Evolutionary conservation across 1,140 invertebrate genomes (phyloP).

Genomic region (Ylistrum balloti): DNA sequence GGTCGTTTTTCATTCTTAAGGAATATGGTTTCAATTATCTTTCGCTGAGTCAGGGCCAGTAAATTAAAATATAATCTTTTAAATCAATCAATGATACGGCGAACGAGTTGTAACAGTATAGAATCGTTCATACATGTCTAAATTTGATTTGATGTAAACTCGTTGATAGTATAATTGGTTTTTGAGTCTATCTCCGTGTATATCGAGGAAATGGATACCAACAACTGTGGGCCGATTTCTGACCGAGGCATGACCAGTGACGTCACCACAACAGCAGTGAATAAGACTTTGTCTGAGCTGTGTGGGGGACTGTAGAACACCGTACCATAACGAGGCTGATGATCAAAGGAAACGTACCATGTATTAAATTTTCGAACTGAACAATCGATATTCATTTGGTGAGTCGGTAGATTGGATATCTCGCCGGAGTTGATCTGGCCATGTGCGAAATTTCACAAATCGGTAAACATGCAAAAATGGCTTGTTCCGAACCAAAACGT

Average conservation of each 20-base stretch:
- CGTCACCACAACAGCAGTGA: not conserved
- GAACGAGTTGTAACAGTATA: not conserved
- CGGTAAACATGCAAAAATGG: not conserved
- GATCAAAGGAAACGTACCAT: not conserved
- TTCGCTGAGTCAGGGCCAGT: not conserved
- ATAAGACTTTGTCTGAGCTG: not conserved
- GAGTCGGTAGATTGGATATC: not conserved
- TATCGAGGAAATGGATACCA: not conserved
- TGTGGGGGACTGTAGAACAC: not conserved
- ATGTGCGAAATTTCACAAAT: constrained; percentile 29
- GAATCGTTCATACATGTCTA: not conserved
- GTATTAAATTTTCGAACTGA: not conserved
- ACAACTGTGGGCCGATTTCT: not conserved
- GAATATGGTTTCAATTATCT: not conserved
- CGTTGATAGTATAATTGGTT: constrained; percentile 11
- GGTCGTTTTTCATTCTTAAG: too few relatives aligned
- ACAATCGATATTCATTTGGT: not conserved
- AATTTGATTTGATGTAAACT: not conserved
- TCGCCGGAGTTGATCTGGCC: not conserved
- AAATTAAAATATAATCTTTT: not conserved
- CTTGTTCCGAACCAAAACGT: not conserved
- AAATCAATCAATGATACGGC: not conserved
- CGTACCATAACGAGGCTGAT: not conserved
- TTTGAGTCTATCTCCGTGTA: not conserved
- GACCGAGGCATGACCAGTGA: not conserved